Percentiles rank a stretch among this genome's conserved stretches.
These are phyloP conservation scores for Gallinago stenura DNA, from an alignment of 2,797 vertebrate genomes.

Conservation along the genomic window DNA sequence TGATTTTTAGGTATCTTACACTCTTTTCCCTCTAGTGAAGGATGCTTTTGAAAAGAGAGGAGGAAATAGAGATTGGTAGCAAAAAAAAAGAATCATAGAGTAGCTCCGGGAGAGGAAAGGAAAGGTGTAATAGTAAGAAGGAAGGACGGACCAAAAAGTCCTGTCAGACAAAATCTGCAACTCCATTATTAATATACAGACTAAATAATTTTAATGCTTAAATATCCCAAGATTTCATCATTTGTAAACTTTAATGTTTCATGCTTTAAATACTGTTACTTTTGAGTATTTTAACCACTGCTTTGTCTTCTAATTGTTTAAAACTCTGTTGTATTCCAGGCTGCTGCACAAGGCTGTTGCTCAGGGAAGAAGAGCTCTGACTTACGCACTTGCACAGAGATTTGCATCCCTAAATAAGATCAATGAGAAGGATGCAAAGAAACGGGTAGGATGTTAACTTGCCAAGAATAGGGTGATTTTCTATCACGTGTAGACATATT, in stretches of 20 bases:
- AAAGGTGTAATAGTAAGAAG: neutral
- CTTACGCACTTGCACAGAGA: conserved; percentile 81
- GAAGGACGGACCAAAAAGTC: neutral
- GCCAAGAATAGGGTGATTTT: neutral
- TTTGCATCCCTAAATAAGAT: conserved; percentile 81
- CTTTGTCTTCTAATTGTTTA: neutral
- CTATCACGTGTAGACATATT: accelerated
- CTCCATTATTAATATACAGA: neutral
- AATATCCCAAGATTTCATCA: accelerated
- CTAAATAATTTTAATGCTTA: neutral
- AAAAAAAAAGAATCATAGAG: neutral
- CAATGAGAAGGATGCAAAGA: conserved; percentile 80
- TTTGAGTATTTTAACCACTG: neutral
- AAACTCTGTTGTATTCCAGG: conserved; percentile 46
- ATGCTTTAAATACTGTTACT: neutral
- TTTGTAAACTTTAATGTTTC: accelerated
- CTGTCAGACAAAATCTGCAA: neutral
- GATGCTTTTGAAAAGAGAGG: neutral
- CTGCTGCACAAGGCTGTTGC: conserved; percentile 82
- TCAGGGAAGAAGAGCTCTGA: conserved; percentile 83
- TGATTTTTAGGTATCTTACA: neutral
- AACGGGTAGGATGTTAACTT: conserved; percentile 79
- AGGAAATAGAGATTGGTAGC: neutral
- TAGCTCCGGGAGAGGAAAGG: neutral
- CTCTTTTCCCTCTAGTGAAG: neutral